Evolutionary conservation across 2,797 vertebrate species (phyloP).

Genomic region (Atherinosoma microstoma): DNA sequence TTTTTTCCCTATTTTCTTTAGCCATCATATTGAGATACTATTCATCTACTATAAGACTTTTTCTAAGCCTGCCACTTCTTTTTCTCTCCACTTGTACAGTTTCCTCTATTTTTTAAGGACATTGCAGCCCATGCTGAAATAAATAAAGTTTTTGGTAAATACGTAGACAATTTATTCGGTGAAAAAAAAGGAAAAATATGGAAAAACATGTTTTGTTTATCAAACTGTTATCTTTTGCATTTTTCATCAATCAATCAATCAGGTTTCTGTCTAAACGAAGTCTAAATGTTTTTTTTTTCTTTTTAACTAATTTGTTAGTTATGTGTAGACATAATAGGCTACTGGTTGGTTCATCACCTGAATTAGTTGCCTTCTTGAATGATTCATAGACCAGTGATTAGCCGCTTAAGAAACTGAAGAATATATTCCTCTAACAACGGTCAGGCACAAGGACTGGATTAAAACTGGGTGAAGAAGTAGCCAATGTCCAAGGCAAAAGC

Average conservation of each 20-base stretch:
- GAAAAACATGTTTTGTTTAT: background rate
- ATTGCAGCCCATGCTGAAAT: background rate
- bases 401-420: no score
- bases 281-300: no score
- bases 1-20: background rate
- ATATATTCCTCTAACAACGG: no score
- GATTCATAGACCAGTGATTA: background rate
- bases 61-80: background rate
- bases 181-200: background rate
- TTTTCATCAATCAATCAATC: background rate
- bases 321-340: no score
- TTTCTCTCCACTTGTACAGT: background rate
- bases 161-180: background rate
- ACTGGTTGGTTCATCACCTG: no score
- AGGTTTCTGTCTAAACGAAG: no score
- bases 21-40: no score
- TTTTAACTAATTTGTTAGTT: no score
- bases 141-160: background rate
- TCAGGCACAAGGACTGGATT: background rate
- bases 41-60: no score
- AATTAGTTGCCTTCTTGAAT: background rate
- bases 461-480: background rate
- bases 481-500: background rate
- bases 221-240: background rate
- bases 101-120: background rate